Evolutionary conservation across 2,113 vertebrate genomes (phyloP), one percentile per base, ranked within the genome.

Genomic region (Menura novaehollandiae): DNA sequence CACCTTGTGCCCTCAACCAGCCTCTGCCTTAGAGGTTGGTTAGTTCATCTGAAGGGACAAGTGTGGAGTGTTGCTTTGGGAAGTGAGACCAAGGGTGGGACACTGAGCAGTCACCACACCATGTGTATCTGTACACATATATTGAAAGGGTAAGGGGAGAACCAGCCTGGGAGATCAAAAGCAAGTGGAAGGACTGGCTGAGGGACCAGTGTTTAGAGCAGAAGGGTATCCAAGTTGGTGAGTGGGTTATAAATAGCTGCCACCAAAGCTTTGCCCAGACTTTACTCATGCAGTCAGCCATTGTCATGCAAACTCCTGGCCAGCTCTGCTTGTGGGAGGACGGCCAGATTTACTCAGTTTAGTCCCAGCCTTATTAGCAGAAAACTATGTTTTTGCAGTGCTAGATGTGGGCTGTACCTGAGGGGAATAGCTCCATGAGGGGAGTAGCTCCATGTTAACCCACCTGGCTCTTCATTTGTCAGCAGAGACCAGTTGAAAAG

Each of bases 91-190:
- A 6, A 9, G 23, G n/a, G 2, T 37, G 41, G 55, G 43, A n/a
- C 26, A 0, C 27, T n/a, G 43, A 35, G 2, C 75, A 91, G 51
- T 76, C 5, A 1, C n/a, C 60, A 7, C 59, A 18, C 37, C 51
- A 7, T 0, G 3, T 52, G 13, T 20, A 15, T 33, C 17, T 33
- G 0, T 9, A 6, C 18, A 11, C 7, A 7, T 18, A 0, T 13
- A 0, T 7, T 41, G 64, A 44, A 14, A 72, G 62, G 39, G 13
- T 52, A 37, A 75, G 51, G 63, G 67, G 10, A n/a, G 15, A 79
- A 62, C 6, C 30, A 62, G 77, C 47, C 46, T 51, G n/a, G 24
- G n/a, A 88, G 44, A 35, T 17, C 9, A 44, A 9, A 10, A 47
- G 21, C 2, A 27, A 51, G 59, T 18, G 26, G 55, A 73, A 94